phyloP scores from a whole-genome alignment of 37 sponge, comb jelly and placozoan species.

The Eunapius fragilis region DNA sequence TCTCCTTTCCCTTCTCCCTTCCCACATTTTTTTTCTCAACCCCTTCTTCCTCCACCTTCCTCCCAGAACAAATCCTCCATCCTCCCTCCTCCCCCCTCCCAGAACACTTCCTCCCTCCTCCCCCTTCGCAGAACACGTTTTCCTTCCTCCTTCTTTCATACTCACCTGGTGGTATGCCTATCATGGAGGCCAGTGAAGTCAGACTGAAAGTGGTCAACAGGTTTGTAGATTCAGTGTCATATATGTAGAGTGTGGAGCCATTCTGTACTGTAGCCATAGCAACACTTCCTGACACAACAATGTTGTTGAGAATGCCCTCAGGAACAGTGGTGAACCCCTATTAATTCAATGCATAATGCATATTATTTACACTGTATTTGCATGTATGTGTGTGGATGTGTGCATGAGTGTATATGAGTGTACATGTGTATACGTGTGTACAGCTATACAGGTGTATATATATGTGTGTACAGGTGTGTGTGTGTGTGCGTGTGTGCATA shows the following conservation, averaged over 20 bases:
- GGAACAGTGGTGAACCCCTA: slow-evolving; percentile 45
- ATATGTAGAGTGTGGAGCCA: slow-evolving; percentile 25
- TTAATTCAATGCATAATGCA: not conserved
- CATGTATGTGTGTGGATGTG: too few relatives aligned
- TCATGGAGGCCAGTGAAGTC: not conserved
- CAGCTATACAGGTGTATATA: not conserved
- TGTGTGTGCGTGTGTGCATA: not conserved
- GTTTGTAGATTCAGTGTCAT: slow-evolving; percentile 24
- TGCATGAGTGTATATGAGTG: too few relatives aligned
- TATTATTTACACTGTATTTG: not conserved
- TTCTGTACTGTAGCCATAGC: slow-evolving; percentile 17
- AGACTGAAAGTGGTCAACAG: slow-evolving; percentile 34
- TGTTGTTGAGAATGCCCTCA: slow-evolving; percentile 4
- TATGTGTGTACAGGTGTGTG: not conserved
- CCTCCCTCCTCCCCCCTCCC: too few relatives aligned
- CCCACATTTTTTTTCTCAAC: too few relatives aligned
- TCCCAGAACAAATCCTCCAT: too few relatives aligned
- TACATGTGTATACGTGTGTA: too few relatives aligned
- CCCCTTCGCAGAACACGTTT: too few relatives aligned
- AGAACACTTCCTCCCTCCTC: too few relatives aligned
- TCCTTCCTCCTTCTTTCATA: too few relatives aligned
- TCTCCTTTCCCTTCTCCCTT: too few relatives aligned
- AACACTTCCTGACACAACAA: slow-evolving; percentile 26
- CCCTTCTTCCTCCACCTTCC: too few relatives aligned
- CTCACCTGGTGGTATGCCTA: slow-evolving; percentile 20